These are phyloP conservation scores for Athetis lepigone DNA, from an alignment of 2,888 invertebrate genomes.

Conservation along the genomic window DNA sequence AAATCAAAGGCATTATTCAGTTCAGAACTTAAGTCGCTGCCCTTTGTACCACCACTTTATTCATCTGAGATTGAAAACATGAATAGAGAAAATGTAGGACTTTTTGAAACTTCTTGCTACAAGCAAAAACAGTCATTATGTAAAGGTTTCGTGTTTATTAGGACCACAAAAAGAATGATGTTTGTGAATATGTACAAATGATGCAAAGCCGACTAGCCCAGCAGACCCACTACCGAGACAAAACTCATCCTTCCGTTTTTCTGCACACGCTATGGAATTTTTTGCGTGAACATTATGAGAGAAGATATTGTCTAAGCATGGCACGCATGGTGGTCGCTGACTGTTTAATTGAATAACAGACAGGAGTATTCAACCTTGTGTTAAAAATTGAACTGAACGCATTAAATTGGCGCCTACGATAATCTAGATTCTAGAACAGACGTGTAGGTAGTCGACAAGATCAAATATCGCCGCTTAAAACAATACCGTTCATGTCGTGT, in stretches of 20 bases:
- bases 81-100: not conserved
- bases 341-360: too few relatives aligned
- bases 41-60: conserved; percentile 17
- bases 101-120: not conserved
- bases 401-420: not conserved
- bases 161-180: not conserved
- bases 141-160: not conserved
- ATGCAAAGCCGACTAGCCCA: not conserved
- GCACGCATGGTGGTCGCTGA: too few relatives aligned
- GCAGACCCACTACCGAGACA: too few relatives aligned
- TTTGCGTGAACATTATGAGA: too few relatives aligned
- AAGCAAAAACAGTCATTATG: not conserved
- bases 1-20: conserved; percentile 33
- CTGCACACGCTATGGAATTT: too few relatives aligned
- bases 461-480: too few relatives aligned
- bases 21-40: conserved; percentile 7
- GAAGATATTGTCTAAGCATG: too few relatives aligned
- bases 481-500: too few relatives aligned
- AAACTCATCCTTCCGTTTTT: too few relatives aligned
- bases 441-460: not conserved
- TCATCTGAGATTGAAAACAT: conserved; percentile 10
- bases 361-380: not conserved
- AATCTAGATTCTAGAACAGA: not conserved
- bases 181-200: not conserved
- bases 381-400: not conserved